Evolutionary conservation across 2,888 invertebrate species (phyloP).

Genomic region (Heliothis peltigera): DNA sequence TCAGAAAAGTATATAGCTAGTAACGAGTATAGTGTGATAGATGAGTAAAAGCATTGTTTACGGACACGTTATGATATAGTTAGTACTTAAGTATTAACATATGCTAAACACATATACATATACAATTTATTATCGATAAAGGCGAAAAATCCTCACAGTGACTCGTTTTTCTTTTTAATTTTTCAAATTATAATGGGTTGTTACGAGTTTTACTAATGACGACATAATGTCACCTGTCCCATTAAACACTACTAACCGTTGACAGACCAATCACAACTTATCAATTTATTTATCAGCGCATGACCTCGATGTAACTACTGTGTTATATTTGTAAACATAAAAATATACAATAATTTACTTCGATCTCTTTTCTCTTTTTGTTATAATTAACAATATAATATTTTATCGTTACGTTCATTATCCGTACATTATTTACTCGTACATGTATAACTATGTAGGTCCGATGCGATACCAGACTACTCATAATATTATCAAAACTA

Average conservation of each 20-base stretch:
- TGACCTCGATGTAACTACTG: slow-evolving; percentile 37
- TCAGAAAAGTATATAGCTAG: too few relatives aligned
- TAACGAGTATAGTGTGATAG: too few relatives aligned
- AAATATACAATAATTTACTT: slow-evolving; percentile 8
- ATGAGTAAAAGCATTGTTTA: too few relatives aligned
- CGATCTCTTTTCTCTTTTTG: slow-evolving; percentile 23
- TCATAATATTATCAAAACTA: too few relatives aligned
- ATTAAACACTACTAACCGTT: neutral
- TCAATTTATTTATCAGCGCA: slow-evolving; percentile 36
- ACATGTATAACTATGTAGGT: too few relatives aligned
- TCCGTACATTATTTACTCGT: slow-evolving; percentile 6
- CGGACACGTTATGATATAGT: too few relatives aligned
- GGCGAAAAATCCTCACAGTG: too few relatives aligned
- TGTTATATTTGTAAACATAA: slow-evolving; percentile 12
- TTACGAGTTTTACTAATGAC: neutral
- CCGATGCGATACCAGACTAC: too few relatives aligned
- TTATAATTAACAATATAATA: slow-evolving; percentile 28
- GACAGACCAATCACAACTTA: slow-evolving; percentile 10
- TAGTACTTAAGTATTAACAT: too few relatives aligned
- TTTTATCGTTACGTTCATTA: slow-evolving; percentile 45
- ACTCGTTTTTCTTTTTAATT: too few relatives aligned
- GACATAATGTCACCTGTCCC: slow-evolving; percentile 1
- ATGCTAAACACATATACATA: too few relatives aligned
- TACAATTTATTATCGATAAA: too few relatives aligned
- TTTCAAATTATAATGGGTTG: slow-evolving; percentile 1